These are phyloP conservation scores for Phengaris alcon DNA, from an alignment of 2,888 invertebrate genomes.

Conservation along the genomic window DNA sequence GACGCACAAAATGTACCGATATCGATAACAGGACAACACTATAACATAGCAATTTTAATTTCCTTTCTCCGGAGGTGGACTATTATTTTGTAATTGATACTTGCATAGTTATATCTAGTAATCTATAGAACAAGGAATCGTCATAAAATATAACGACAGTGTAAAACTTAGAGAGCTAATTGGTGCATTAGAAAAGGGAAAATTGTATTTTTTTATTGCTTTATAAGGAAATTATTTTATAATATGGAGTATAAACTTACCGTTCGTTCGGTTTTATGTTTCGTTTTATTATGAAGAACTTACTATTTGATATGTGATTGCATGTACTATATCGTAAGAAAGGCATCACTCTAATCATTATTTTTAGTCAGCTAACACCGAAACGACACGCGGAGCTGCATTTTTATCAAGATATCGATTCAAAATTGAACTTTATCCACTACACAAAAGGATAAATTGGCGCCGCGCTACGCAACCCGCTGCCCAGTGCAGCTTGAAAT, in stretches of 20 bases:
- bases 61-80: slow-evolving; percentile 21
- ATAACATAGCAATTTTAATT: slow-evolving; percentile 8
- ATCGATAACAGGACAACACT: slow-evolving; percentile 9
- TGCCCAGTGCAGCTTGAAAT: too few relatives aligned
- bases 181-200: slow-evolving; percentile 16
- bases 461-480: too few relatives aligned
- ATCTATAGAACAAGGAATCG: neutral
- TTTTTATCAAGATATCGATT: too few relatives aligned
- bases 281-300: too few relatives aligned
- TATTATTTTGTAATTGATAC: slow-evolving; percentile 20
- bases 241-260: neutral
- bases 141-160: slow-evolving; percentile 15
- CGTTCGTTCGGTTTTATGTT: neutral
- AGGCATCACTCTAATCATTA: too few relatives aligned
- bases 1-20: neutral
- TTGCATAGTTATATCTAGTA: neutral
- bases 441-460: too few relatives aligned
- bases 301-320: too few relatives aligned
- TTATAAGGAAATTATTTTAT: neutral
- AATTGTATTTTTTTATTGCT: slow-evolving; percentile 4
- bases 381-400: too few relatives aligned
- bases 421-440: too few relatives aligned
- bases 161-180: neutral
- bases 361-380: too few relatives aligned
- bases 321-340: too few relatives aligned